Evolutionary conservation across 2,888 invertebrate genomes (phyloP).

Genomic region (Phyto melanocephala): DNA sequence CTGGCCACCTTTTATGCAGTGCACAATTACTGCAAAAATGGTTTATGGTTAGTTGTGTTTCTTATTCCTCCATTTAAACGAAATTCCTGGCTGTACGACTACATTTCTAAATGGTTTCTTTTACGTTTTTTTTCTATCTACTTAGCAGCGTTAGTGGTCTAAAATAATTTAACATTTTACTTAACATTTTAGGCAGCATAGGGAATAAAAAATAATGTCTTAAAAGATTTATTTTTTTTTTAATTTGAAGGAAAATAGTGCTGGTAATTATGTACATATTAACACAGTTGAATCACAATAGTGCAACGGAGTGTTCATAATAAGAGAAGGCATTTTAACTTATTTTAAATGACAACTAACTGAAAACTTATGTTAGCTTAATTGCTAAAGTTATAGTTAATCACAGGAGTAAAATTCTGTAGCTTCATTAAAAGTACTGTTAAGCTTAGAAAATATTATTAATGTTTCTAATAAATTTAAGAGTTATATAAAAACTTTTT

Average conservation of each 20-base stretch:
- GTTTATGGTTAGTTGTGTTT: slow-evolving; percentile 26
- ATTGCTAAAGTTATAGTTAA: background rate
- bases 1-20: too few species aligned
- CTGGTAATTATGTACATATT: slow-evolving; percentile 39
- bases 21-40: slow-evolving; percentile 31
- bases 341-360: slow-evolving; percentile 21
- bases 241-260: slow-evolving; percentile 21
- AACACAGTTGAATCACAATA: slow-evolving; percentile 15
- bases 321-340: slow-evolving; percentile 6
- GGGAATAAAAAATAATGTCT: slow-evolving; percentile 47
- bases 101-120: background rate
- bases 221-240: too few species aligned
- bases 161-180: slow-evolving; percentile 59
- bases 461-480: too few species aligned
- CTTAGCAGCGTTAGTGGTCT: slow-evolving; percentile 36
- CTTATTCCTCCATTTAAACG: too few species aligned
- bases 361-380: background rate
- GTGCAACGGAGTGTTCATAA: slow-evolving; percentile 28
- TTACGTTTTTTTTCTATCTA: background rate
- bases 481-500: too few species aligned
- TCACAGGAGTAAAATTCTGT: background rate
- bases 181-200: slow-evolving; percentile 34
- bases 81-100: too few species aligned
- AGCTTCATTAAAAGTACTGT: too few species aligned
- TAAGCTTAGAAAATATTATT: too few species aligned